Evolutionary conservation across 2,113 vertebrate genomes (phyloP), one percentile per base, ranked within the genome.

Genomic region (Phocoena phocoena): DNA sequence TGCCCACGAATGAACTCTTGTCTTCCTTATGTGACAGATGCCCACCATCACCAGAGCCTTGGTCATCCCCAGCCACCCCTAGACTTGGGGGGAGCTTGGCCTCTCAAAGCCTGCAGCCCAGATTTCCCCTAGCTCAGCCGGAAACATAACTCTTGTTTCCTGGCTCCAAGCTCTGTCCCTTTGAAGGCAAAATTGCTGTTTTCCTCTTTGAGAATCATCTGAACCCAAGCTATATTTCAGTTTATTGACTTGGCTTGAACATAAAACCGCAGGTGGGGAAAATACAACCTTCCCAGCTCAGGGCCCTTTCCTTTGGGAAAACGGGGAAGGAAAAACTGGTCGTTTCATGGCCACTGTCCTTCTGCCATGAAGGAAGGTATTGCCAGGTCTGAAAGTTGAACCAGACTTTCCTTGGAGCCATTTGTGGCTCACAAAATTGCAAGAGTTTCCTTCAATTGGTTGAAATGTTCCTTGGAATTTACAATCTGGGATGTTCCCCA

Each of bases 261-360:
- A 90, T 93, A 93, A 98, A 98, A 98, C 98, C 97, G 98, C 96
- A 98, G 98, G 97, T 98, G 98, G 95, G 85, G 98, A 98, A 98
- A 98, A 93, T 71, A 58, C 47, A 97, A 93, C 86, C 77, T 93
- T 95, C 67, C 0, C 0, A 53, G 94, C 93, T 60, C 79, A 82
- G 96, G 90, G 63, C 50, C 92, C 90, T 55, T 93, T 97, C 96
- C 95, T 95, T 86, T 73, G 97, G 98, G 96, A 88, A 93, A 80
- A 93, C 41, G 14, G 79, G 89, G 55, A 94, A 97, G 97, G 97
- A 50, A 95, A 97, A 98, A 60, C 95, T 96, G 44, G 77, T 31
- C 11, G 96, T n/a, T 95, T 94, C 80, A 11, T 20, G 87, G 41
- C 84, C 96, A 97, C 89, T 53, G 33, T 97, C 85, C 84, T 92